Conservation (phyloP, 1,140 invertebrate species). For the Harpegnathos saltator region DNA sequence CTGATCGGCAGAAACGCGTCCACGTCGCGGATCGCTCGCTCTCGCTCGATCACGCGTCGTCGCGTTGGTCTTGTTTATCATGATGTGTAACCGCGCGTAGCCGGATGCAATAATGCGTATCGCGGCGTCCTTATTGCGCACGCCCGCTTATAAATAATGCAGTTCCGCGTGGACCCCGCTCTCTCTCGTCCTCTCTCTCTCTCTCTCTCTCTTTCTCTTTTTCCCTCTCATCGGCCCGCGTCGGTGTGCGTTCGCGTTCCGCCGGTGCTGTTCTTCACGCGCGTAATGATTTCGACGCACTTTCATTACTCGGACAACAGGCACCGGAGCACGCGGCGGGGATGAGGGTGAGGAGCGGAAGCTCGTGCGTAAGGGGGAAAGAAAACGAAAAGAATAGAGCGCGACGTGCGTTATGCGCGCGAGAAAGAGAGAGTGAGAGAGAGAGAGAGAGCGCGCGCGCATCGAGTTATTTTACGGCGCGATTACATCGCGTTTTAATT, state of each 20-base stretch:
- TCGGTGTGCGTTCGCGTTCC: slow-evolving; percentile 60
- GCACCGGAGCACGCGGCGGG: not conserved
- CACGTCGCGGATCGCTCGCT: not conserved
- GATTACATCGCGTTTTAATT: slow-evolving; percentile 67
- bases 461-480: slow-evolving; percentile 41
- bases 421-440: no score
- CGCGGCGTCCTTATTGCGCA: slow-evolving; percentile 68
- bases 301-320: slow-evolving; percentile 48
- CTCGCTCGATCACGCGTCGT: no score
- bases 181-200: not conserved
- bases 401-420: no score
- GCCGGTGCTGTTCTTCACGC: slow-evolving; percentile 6
- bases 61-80: slow-evolving; percentile 50
- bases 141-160: slow-evolving; percentile 61
- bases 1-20: slow-evolving; percentile 1
- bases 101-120: slow-evolving; percentile 72
- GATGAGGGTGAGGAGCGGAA: no score
- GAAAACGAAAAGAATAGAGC: not conserved
- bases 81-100: slow-evolving; percentile 70
- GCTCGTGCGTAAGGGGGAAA: not conserved
- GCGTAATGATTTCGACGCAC: slow-evolving; percentile 56
- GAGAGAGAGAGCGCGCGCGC: no score
- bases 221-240: no score
- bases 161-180: slow-evolving; percentile 49
- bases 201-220: not conserved